Evolutionary conservation across 2,888 invertebrate species (phyloP), one percentile per base, ranked within the genome.

Genomic region (Lucinisca nassula): DNA sequence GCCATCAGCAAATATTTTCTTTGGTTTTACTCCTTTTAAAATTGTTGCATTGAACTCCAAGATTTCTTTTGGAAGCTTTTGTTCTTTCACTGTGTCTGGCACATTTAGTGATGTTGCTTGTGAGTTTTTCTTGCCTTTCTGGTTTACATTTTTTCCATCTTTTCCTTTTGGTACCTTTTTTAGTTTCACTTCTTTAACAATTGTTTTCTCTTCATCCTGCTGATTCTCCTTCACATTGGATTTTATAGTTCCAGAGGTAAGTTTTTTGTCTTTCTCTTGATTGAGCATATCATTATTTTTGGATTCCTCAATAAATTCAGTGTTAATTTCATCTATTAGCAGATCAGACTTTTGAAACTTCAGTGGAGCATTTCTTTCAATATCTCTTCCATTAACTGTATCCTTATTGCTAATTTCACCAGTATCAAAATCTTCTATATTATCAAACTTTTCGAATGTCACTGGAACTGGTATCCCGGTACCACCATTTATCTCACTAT

Each of bases 1-100:
- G 14, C 95, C 95, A 77, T 94, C 94, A 21, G 90, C 92, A 87
- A 95, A 95, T 58, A 95, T 94, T 80, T 95, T 95, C 83, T 95
- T 95, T 12, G 95, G 92, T 0, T 90, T 87, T 32, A 95, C 80
- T 10, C 79, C 84, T 32, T 90, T 93, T 58, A 91, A 91, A 40
- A 90, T 91, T 3, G 92, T 93, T 10, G 94, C 80, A 80, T 93
- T 93, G 79, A 95, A 95, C 30, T 94, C 91, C 40, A 75, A 88
- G 14, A 94, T 85, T 83, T 94, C 93, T 24, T 91, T 84, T 58
- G 92, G 90, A 21, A 92, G 21, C 27, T 88, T 51, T 24, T 79
- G 35, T 4, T 77, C 37, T 27, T 51, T 51, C 61, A 4, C 24
- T 27, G 4, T 32, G 21, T 17, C 10, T 38, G 3, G 10, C 8